Conservation (phyloP, 2,113 vertebrate genomes). For the Leuciscus idus region DNA sequence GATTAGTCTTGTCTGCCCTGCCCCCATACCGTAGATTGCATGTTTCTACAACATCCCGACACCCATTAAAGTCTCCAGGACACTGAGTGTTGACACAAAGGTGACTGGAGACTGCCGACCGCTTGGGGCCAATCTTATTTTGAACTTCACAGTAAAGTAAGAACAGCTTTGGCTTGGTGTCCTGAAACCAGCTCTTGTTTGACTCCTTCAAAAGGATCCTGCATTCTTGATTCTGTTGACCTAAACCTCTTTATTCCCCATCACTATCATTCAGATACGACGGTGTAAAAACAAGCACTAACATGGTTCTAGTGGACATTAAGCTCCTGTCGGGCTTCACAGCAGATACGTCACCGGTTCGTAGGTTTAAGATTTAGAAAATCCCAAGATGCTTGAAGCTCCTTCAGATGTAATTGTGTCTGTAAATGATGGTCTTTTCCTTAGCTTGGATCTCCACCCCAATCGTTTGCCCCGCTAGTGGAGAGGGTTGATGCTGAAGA, state of each 20-base stretch:
- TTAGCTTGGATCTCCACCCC: neutral
- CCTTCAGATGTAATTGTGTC: neutral
- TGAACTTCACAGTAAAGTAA: neutral
- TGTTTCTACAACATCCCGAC: conserved; percentile 70
- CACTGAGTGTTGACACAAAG: conserved; percentile 45
- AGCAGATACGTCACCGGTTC: no score
- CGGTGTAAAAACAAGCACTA: no score
- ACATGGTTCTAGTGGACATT: no score
- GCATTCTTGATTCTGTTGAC: neutral
- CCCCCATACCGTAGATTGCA: conserved; percentile 54
- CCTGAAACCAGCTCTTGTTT: neutral
- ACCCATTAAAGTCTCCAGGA: conserved; percentile 2
- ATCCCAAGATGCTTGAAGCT: neutral
- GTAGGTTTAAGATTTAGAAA: conserved; percentile 55
- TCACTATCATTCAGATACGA: no score
- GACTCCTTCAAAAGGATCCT: neutral
- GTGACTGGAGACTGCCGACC: conserved; percentile 36
- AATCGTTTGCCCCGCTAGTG: neutral
- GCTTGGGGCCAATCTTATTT: neutral
- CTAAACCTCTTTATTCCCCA: neutral
- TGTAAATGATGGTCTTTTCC: neutral
- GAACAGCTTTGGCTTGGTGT: neutral
- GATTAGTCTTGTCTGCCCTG: no score
- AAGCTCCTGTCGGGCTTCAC: no score
- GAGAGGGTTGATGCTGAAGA: conserved; percentile 55